Evolutionary conservation across 2,113 vertebrate genomes (phyloP), one percentile per base, ranked within the genome.

Genomic region (Casuarius casuarius): DNA sequence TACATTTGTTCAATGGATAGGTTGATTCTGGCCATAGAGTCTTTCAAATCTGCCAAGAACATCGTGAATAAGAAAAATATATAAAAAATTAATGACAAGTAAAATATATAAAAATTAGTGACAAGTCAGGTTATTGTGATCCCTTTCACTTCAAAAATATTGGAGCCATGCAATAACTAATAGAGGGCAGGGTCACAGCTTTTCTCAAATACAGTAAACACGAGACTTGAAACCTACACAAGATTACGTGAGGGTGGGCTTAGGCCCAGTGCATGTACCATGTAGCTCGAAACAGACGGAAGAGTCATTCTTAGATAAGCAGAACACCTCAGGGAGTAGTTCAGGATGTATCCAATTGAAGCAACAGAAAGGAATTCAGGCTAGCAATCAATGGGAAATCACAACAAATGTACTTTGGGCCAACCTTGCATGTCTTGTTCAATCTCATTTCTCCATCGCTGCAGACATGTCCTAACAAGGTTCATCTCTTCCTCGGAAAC

Each of bases 371-470:
- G 52, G 52, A 48, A 75, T 12, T 10, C 13, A 18, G 84, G 40
- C 2, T 6, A n/a, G 46, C 31, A 8, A 3, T 31, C 46, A 44
- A 26, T 14, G 68, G 61, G 21, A 65, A 40, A 33, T 2, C 52
- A 44, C 18, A 10, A 15, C 29, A n/a, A 17, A 21, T 2, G 2
- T 3, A 4, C 29, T 8, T 10, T 52, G 52, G 31, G 28, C 77
- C 33, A 83, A 99, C 99, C 99, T 94, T 98, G 98, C 58, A 99
- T 97, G 11, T 99, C 99, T 33, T 98, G 99, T 38, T 99, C 98
- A 3, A 99, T 99, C 95, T 99, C 99, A 0, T 96, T 96, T 90
- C 98, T 99, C 99, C 99, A 99, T 11, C 99, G 98, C 95, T 99
- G 99, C 38, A 99, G 98, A 95, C 99, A 99, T 4, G 93, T 97